Percentiles rank a stretch among this genome's conserved stretches.
phyloP scores from a whole-genome alignment of 2,797 vertebrate species.

The Lophius americanus region DNA sequence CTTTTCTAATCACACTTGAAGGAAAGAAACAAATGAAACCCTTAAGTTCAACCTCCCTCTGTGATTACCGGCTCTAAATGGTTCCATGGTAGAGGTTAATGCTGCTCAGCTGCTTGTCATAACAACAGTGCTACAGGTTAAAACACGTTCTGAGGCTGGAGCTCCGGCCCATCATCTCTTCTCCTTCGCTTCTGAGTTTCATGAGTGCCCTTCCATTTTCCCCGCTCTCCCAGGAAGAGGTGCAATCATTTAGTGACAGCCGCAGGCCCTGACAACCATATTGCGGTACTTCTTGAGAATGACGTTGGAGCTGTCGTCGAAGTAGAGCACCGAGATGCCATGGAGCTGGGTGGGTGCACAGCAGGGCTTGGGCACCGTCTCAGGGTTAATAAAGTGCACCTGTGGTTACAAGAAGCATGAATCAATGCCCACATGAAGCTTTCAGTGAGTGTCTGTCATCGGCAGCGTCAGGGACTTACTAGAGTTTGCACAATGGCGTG shows the following conservation, averaged over 20 bases:
- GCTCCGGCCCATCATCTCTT: slow-evolving; percentile 33
- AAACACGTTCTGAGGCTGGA: slow-evolving; percentile 30
- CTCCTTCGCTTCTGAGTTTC: slow-evolving; percentile 2
- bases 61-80: slow-evolving; percentile 29
- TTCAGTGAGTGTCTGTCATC: slow-evolving; percentile 4
- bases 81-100: slow-evolving; percentile 30
- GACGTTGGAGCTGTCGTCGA: slow-evolving; percentile 98
- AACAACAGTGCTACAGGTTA: slow-evolving; percentile 18
- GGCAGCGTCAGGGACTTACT: slow-evolving; percentile 78
- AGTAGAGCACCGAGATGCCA: slow-evolving; percentile 98
- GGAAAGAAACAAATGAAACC: slow-evolving; percentile 17
- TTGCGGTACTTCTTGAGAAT: slow-evolving; percentile 99
- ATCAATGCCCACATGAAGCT: slow-evolving; percentile 12
- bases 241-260: slow-evolving; percentile 85
- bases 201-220: slow-evolving; percentile 1
- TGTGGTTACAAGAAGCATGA: slow-evolving; percentile 58
- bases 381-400: slow-evolving; percentile 99
- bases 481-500: slow-evolving; percentile 99
- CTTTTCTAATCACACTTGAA: slow-evolving; percentile 14
- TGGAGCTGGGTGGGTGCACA: slow-evolving; percentile 98
- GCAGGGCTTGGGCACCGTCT: slow-evolving; percentile 96
- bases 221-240: background rate
- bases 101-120: slow-evolving; percentile 23
- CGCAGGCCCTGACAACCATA: slow-evolving; percentile 98
- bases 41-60: slow-evolving; percentile 30